A percentile compares a stretch with the other conserved stretches of the same genome.
phyloP scores from a whole-genome alignment of 2,888 invertebrate species.

The Coenonympha arcania region DNA sequence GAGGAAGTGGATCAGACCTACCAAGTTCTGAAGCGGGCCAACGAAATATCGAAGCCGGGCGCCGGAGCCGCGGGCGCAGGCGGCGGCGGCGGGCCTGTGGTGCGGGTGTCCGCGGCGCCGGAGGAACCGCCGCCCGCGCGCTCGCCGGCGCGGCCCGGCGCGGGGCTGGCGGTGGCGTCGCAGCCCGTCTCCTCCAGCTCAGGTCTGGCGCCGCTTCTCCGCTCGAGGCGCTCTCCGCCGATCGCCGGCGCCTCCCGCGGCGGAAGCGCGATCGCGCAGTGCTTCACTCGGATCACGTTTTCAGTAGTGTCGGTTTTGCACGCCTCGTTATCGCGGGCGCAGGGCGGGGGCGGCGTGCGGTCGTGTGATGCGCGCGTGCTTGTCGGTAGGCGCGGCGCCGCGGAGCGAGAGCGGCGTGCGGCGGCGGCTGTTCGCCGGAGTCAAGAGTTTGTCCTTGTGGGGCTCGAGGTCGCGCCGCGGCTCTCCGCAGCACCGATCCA shows the following conservation, averaged over 20 bases:
- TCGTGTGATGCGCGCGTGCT: conserved; percentile 63
- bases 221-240: conserved; percentile 59
- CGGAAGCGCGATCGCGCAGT: conserved; percentile 40
- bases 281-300: conserved; percentile 66
- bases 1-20: conserved; percentile 93
- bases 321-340: conserved; percentile 66
- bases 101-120: conserved; percentile 62
- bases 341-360: conserved; percentile 59
- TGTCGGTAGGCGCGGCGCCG: conserved; percentile 66
- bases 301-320: conserved; percentile 69
- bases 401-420: conserved; percentile 79
- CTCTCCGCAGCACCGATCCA: conserved; percentile 85
- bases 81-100: conserved; percentile 67
- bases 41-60: conserved; percentile 82
- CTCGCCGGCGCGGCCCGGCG: conserved; percentile 63
- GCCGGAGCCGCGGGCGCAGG: conserved; percentile 70
- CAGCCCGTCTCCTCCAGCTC: conserved; percentile 80
- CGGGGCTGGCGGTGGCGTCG: conserved; percentile 77
- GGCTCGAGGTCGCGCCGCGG: conserved; percentile 79
- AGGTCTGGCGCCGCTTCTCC: conserved; percentile 74
- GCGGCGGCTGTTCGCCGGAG: conserved; percentile 84
- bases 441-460: conserved; percentile 85
- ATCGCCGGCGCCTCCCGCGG: conserved; percentile 33
- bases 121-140: conserved; percentile 57
- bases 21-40: conserved; percentile 95